A percentile compares a stretch with the other conserved stretches of the same genome.
Evolutionary conservation across 2,797 vertebrate genomes (phyloP).

Genomic region (Threskiornis aethiopicus): DNA sequence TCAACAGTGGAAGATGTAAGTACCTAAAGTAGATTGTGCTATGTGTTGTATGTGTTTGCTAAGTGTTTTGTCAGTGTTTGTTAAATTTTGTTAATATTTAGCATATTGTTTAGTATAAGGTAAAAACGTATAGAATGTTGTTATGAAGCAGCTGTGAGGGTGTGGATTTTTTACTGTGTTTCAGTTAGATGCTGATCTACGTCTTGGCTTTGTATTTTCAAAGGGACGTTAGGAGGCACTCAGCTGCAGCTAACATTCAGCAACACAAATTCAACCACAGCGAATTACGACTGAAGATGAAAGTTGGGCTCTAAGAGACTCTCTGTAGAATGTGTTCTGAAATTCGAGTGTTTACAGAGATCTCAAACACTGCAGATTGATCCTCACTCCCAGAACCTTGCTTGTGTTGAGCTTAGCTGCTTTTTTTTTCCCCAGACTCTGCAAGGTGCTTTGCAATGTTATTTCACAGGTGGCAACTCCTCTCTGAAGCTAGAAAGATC

Average conservation of each 20-base stretch:
- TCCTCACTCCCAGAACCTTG: background rate
- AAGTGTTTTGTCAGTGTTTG: background rate
- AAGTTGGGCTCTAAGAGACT: background rate
- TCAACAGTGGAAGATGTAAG: slow-evolving; percentile 52
- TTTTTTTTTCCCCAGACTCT: background rate
- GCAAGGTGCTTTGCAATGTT: background rate
- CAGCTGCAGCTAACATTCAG: background rate
- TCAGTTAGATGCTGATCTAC: background rate
- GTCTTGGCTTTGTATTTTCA: background rate
- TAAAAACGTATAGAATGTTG: background rate
- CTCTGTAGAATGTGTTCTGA: background rate
- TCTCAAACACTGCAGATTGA: background rate
- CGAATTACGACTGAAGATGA: background rate
- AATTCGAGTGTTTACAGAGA: background rate
- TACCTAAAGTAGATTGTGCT: background rate
- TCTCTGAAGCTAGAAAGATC: background rate
- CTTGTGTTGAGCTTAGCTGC: background rate
- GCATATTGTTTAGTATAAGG: background rate
- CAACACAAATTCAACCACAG: background rate
- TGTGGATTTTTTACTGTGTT: background rate
- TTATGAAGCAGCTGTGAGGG: background rate
- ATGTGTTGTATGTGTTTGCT: background rate
- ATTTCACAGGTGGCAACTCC: background rate
- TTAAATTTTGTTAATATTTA: background rate
- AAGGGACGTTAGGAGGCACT: background rate